Evolutionary conservation across 2,888 invertebrate species (phyloP).

Genomic region (Rhopalosiphum nymphaeae): DNA sequence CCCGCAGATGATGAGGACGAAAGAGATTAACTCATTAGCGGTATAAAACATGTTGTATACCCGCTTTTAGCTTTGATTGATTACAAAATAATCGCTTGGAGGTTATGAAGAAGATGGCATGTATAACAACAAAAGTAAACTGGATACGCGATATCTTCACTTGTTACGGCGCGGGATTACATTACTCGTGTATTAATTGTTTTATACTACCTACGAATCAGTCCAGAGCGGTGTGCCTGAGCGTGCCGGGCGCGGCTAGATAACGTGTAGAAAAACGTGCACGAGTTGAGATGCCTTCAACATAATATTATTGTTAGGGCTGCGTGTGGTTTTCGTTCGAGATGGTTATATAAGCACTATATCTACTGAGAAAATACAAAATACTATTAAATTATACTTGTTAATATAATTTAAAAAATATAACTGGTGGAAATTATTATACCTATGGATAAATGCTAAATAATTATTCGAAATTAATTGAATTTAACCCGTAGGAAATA

Average conservation of each 20-base stretch:
- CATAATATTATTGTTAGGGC: background rate
- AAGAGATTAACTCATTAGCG: background rate
- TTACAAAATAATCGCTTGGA: background rate
- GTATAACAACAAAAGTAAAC: background rate
- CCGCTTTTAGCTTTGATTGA: background rate
- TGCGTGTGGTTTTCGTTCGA: background rate
- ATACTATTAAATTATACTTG: background rate
- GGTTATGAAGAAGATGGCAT: background rate
- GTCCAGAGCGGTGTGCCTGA: background rate
- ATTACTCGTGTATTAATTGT: background rate
- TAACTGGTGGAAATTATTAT: background rate
- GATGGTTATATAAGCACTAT: background rate
- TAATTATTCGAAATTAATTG: background rate
- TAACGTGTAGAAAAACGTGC: too few species aligned
- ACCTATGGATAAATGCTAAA: background rate
- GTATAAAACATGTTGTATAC: background rate
- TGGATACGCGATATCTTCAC: background rate
- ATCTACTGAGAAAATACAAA: background rate
- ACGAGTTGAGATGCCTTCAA: background rate
- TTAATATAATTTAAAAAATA: background rate
- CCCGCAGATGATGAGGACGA: background rate
- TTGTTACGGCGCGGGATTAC: background rate
- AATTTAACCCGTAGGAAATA: background rate
- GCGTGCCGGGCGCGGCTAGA: too few species aligned
- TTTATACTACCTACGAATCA: background rate